Base-by-base conservation (phyloP, 2,797 vertebrate genomes). In the Ctenosaura bakeri region DNA sequence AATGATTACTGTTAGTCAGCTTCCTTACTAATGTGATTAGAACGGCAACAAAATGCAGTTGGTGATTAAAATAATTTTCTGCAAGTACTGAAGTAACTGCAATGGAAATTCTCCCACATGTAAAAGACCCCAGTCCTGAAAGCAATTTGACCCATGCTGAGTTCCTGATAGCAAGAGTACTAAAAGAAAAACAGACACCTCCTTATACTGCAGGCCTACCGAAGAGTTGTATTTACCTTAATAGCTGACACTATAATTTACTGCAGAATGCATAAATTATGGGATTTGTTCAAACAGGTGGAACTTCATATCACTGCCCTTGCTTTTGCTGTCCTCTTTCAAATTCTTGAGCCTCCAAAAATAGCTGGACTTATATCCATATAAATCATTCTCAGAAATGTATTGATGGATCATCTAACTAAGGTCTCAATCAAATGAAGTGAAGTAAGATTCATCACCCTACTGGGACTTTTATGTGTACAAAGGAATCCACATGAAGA, bases 1-100 rank as follows among this genome's bases (percentile, higher is more conserved):
- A 88, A 76, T 87, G 93, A 69, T 93, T 93, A 90, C 91, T 1
- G 64, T 79, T 46, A 79, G 79, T 20, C 92, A 93, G 93, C 80
- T 89, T 50, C 85, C 56, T 66, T 74, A 78, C 85, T 80, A 64
- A 80, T 85, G 74, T 64, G 3, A 80, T n/a, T 79, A 86, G 35
- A 92, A 2, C 54, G 88, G 50, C 2, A 91, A 88, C 88, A 94
- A 83, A 86, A 56, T 88, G 73, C 50, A 50, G 35, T 59, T 83
- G 88, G 64, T 0, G 18, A 52, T 50, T 91, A 82, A 87, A 13
- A 64, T 8, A 80, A 22, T 66, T 89, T 92, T 56, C 77, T 73
- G 14, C 73, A 84, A 74, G 38, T n/a, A 82, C 56, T 24, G 38
- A 91, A 76, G 81, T 59, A 56, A 87, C 54, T 32, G 35, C 35